Evolutionary conservation across 2,113 vertebrate species (phyloP).

Genomic region (Ciconia maguari): DNA sequence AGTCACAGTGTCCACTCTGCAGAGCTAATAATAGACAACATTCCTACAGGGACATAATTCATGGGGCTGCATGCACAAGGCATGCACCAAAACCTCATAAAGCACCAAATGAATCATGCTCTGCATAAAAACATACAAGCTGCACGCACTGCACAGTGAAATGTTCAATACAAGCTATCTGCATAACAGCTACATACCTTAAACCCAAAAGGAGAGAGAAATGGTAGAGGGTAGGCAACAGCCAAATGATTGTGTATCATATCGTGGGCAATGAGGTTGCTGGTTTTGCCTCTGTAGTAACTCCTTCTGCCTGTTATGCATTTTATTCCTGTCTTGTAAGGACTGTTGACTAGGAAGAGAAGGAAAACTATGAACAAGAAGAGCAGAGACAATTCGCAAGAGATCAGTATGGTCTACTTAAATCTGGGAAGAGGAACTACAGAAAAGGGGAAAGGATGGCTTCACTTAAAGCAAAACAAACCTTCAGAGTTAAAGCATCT

Average conservation of each 20-base stretch:
- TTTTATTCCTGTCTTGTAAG: neutral
- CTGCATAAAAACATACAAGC: neutral
- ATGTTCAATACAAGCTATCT: neutral
- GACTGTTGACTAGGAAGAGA: neutral
- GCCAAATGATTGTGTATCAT: neutral
- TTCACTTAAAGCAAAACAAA: neutral
- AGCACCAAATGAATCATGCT: neutral
- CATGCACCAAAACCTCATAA: neutral
- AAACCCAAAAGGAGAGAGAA: neutral
- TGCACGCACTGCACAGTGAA: neutral
- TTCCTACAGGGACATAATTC: neutral
- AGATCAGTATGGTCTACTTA: neutral
- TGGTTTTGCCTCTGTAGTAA: neutral
- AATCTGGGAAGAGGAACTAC: neutral
- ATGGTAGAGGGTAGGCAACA: neutral
- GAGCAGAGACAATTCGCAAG: neutral
- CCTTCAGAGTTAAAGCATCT: neutral
- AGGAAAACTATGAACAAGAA: neutral
- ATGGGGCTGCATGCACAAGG: neutral
- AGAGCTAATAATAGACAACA: slow-evolving; percentile 36
- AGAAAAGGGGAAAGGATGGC: neutral
- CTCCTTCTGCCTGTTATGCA: neutral
- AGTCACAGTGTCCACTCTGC: neutral
- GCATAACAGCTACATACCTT: neutral
- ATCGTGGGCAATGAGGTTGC: neutral